Conservation (phyloP, 1,140 invertebrate species). For the Marisa cornuarietis region DNA sequence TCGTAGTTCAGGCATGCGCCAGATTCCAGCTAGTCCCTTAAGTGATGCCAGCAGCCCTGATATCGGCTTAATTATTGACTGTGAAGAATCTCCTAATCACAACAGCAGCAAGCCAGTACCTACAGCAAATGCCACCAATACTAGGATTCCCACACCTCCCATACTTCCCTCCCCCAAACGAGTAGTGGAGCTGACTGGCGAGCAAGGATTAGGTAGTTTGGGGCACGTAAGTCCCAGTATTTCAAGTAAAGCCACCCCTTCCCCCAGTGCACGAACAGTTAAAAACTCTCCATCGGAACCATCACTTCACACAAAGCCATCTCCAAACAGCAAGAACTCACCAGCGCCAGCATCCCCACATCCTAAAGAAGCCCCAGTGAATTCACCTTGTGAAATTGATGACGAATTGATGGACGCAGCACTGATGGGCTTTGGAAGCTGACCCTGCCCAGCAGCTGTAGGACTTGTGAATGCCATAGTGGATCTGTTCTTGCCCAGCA, state of each 20-base stretch:
- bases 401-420: constrained; percentile 91
- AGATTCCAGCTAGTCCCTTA: constrained; percentile 28
- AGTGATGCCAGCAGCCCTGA: constrained; percentile 62
- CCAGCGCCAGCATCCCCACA: constrained; percentile 70
- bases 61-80: constrained; percentile 63
- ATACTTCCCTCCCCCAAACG: constrained; percentile 20
- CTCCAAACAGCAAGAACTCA: not conserved
- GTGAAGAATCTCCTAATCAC: constrained; percentile 41
- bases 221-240: constrained; percentile 5
- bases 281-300: constrained; percentile 25
- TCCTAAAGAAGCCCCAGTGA: constrained; percentile 32
- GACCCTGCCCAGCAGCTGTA: not conserved
- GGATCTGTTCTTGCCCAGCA: not conserved
- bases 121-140: not conserved
- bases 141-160: not conserved
- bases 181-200: not conserved
- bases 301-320: constrained; percentile 25
- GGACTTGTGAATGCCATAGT: not conserved
- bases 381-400: constrained; percentile 83
- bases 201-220: not conserved
- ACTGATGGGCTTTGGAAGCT: constrained; percentile 60
- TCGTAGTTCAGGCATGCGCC: not conserved
- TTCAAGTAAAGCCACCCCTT: not conserved
- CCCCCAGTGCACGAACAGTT: constrained; percentile 11
- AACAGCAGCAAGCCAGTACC: constrained; percentile 26